Evolutionary conservation across 2,113 vertebrate genomes (phyloP).

Genomic region (Rhadina sibilatrix): DNA sequence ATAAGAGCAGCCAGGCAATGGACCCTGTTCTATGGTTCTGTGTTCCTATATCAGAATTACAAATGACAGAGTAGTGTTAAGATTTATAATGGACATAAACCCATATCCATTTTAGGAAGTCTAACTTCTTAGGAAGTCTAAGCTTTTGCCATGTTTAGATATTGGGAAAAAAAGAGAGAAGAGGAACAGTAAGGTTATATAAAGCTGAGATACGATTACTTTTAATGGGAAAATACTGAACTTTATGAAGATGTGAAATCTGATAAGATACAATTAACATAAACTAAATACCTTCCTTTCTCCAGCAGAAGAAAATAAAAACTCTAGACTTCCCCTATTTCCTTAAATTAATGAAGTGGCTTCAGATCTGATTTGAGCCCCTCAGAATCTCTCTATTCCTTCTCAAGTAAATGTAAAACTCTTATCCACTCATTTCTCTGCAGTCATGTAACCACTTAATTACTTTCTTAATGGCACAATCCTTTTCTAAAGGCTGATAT

Average conservation of each 20-base stretch:
- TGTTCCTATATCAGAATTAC: not conserved
- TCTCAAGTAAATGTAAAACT: not conserved
- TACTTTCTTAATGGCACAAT: not conserved
- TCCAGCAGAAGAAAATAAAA: not conserved
- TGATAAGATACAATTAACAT: not conserved
- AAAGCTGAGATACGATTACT: not conserved
- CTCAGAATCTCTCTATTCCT: not conserved
- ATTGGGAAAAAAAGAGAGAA: not conserved
- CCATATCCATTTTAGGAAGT: not conserved
- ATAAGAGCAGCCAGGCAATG: not conserved
- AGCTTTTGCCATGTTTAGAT: not conserved
- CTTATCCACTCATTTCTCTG: not conserved
- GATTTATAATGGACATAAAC: not conserved
- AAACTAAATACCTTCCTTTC: not conserved
- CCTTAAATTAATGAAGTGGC: not conserved
- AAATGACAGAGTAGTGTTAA: not conserved
- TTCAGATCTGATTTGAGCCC: not conserved
- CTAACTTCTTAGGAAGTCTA: not conserved
- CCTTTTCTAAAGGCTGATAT: not conserved
- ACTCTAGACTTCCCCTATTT: not conserved
- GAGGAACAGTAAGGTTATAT: not conserved
- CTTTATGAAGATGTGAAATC: not conserved
- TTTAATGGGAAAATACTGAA: not conserved
- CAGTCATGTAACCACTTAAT: not conserved
- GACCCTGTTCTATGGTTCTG: not conserved